Evolutionary conservation across 2,797 vertebrate species (phyloP).

Genomic region (Tadarida brasiliensis): DNA sequence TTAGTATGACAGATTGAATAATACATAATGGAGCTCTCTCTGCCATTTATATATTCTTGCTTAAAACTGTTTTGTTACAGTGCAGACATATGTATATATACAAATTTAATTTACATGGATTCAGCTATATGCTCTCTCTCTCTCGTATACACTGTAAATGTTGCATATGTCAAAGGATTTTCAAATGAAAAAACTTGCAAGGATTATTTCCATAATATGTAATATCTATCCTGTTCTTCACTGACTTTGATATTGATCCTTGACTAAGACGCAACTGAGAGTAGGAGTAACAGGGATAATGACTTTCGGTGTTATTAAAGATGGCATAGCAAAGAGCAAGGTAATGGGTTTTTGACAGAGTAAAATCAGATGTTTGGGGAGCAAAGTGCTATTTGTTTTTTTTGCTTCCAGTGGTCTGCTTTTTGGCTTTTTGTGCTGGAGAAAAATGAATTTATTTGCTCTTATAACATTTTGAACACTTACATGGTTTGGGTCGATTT

Average conservation of each 20-base stretch:
- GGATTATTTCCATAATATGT: slow-evolving; percentile 12
- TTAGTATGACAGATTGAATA: slow-evolving; percentile 4
- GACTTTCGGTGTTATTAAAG: not conserved
- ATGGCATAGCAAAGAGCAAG: not conserved
- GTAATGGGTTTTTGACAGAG: slow-evolving; percentile 12
- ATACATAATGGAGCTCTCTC: not conserved
- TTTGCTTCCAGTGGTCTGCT: not conserved
- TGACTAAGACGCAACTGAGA: not conserved
- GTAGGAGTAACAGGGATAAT: not conserved
- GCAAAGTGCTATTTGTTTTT: not conserved
- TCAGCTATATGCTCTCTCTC: not conserved
- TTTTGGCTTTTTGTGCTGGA: slow-evolving; percentile 31
- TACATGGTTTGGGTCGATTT: slow-evolving; percentile 41
- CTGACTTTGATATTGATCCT: not conserved
- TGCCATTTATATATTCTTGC: slow-evolving; percentile 14
- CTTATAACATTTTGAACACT: slow-evolving; percentile 40
- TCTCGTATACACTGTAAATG: slow-evolving; percentile 39
- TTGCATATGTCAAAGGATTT: slow-evolving; percentile 34
- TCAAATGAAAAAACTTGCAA: not conserved
- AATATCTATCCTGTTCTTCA: not conserved
- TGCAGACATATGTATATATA: not conserved
- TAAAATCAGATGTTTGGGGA: slow-evolving; percentile 48
- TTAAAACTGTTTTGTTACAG: not conserved
- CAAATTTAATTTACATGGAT: not conserved
- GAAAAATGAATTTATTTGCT: slow-evolving; percentile 59